Conservation (phyloP, 2,113 vertebrate genomes). For the Nothoprocta perdicaria region DNA sequence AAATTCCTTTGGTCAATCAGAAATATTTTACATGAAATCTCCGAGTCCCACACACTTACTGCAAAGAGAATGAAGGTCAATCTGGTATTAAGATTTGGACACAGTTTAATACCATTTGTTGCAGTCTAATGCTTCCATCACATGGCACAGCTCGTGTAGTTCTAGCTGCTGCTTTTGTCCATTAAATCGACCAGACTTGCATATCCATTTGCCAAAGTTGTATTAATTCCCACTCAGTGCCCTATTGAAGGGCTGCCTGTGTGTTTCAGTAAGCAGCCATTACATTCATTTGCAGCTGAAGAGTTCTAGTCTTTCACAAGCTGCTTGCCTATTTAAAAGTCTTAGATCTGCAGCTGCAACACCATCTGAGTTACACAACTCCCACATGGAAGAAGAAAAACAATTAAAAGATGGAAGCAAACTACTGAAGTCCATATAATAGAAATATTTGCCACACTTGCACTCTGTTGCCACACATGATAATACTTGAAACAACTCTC, state of each 20-base stretch:
- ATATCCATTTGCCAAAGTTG: constrained; percentile 52
- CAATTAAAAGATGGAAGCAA: constrained; percentile 9
- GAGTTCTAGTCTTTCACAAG: constrained; percentile 29
- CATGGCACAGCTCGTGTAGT: constrained; percentile 51
- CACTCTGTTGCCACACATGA: not conserved
- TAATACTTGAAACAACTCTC: not conserved
- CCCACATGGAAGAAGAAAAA: not conserved
- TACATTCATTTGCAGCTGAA: constrained; percentile 15
- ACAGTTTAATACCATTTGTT: constrained; percentile 68
- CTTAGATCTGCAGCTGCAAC: constrained; percentile 26
- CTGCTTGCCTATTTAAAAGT: constrained; percentile 32
- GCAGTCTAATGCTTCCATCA: constrained; percentile 64
- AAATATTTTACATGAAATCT: constrained; percentile 59
- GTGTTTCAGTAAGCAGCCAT: constrained; percentile 4
- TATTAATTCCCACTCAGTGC: constrained; percentile 51
- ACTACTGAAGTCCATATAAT: not conserved
- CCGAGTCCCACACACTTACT: constrained; percentile 60
- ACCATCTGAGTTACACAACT: not conserved
- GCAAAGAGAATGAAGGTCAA: constrained; percentile 67
- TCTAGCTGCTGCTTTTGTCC: constrained; percentile 56
- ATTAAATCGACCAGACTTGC: constrained; percentile 35
- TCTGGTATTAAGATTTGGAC: constrained; percentile 69
- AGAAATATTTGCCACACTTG: not conserved
- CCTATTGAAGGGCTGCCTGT: constrained; percentile 19
- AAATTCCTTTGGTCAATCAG: constrained; percentile 43